Base-by-base conservation (phyloP, 2,888 invertebrate species). In the Acanthosepion lycidas region DNA sequence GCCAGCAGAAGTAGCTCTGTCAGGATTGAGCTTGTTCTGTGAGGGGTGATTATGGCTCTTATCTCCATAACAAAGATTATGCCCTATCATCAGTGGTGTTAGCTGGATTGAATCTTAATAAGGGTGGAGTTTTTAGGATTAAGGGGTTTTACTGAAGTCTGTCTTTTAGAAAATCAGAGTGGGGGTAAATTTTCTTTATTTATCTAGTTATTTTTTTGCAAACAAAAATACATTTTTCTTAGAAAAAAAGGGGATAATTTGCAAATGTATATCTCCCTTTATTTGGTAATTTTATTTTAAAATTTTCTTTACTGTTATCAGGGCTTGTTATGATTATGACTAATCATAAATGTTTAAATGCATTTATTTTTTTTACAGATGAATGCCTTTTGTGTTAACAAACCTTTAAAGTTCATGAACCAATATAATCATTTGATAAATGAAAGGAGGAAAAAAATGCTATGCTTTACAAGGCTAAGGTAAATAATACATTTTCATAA, bases 11-110 rank as follows among this genome's bases (percentile, higher is more conserved):
- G 33, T 78, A 33, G 33, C 78, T 59, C 59, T 78, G 33, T n/a
- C 78, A n/a, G 78, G 78, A 78, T n/a, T 33, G 78, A n/a, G 33
- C 78, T 78, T 78, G n/a, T 78, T 78, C 78, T 23, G 78, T 33
- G n/a, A 78, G n/a, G 78, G n/a, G 78, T 78, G 78, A 78, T 78
- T 78, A 78, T 78, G n/a, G n/a, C 15, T 78, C 78, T 78, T 78
- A 78, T 78, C 78, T 78, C 15, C 15, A 78, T n/a, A 78, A n/a
- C 15, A 78, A 78, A 78, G 78, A 78, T 78, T n/a, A 78, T 78
- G 78, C 78, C 78, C 78, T 78, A 78, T 78, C n/a, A 33, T 78
- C 78, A n/a, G 18, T n/a, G 78, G n/a, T 78, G 78, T 78, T 78
- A 78, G 78, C 33, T 33, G n/a, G 15, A 78, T n/a, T 78, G 78